Conservation (phyloP, 2,113 vertebrate species). For the Cervus canadensis region DNA sequence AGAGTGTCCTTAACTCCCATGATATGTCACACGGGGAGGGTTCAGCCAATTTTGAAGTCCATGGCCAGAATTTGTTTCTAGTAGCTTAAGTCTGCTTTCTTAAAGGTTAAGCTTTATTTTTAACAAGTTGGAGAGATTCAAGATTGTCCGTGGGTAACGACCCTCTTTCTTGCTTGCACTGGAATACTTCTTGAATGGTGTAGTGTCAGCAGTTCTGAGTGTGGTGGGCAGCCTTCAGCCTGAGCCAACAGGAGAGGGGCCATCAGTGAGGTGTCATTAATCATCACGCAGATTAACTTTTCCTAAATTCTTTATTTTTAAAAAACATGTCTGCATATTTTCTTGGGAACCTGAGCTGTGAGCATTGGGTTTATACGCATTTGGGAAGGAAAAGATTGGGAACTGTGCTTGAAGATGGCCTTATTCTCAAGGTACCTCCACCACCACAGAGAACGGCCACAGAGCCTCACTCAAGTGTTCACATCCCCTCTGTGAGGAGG, state of each 20-base stretch:
- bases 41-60: neutral
- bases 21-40: neutral
- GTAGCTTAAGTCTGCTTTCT: neutral
- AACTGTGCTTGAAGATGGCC: neutral
- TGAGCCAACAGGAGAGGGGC: neutral
- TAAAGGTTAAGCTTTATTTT: constrained; percentile 11
- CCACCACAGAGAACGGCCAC: neutral
- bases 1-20: neutral
- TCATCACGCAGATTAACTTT: neutral
- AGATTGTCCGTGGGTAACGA: neutral
- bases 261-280: neutral
- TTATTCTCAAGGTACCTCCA: neutral
- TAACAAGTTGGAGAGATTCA: neutral
- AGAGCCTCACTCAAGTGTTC: neutral
- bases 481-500: neutral
- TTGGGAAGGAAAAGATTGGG: neutral
- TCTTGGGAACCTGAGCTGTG: neutral
- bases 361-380: neutral
- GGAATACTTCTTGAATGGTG: neutral
- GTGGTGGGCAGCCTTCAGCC: too few species aligned
- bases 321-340: neutral
- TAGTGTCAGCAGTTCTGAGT: neutral
- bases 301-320: neutral
- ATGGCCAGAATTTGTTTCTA: neutral
- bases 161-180: neutral